Evolutionary conservation across 2,113 vertebrate species (phyloP).

Genomic region (Chlamydotis undulata): DNA sequence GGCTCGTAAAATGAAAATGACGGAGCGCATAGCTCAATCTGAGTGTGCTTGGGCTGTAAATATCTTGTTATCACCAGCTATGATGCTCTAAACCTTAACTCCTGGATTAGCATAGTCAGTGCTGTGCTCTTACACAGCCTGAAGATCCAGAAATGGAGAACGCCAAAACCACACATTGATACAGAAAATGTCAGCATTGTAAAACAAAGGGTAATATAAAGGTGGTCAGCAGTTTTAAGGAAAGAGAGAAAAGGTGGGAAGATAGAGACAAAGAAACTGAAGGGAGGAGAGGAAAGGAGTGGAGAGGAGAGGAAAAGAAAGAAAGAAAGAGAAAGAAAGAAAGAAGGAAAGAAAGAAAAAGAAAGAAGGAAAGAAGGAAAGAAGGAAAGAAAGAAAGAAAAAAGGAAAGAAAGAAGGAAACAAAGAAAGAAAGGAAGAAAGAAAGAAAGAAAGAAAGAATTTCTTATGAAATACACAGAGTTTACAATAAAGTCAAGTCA

Average conservation of each 20-base stretch:
- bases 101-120: neutral
- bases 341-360: accelerated
- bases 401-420: no score
- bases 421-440: accelerated
- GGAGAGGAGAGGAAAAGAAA: no score
- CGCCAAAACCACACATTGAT: neutral
- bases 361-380: no score
- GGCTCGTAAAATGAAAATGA: slow-evolving; percentile 61
- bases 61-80: slow-evolving; percentile 41
- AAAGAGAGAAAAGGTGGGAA: neutral
- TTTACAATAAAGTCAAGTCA: neutral
- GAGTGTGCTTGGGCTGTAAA: slow-evolving; percentile 29
- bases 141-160: neutral
- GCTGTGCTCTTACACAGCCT: neutral
- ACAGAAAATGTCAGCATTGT: neutral
- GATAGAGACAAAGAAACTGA: neutral
- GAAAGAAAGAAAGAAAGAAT: accelerated
- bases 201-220: neutral
- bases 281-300: no score
- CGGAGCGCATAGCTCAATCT: slow-evolving; percentile 24
- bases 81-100: slow-evolving; percentile 34
- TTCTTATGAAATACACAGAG: neutral
- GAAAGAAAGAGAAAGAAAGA: no score
- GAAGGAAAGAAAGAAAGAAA: accelerated
- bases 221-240: neutral